phyloP scores from a whole-genome alignment of 2,113 vertebrate species.

The Misgurnus anguillicaudatus region DNA sequence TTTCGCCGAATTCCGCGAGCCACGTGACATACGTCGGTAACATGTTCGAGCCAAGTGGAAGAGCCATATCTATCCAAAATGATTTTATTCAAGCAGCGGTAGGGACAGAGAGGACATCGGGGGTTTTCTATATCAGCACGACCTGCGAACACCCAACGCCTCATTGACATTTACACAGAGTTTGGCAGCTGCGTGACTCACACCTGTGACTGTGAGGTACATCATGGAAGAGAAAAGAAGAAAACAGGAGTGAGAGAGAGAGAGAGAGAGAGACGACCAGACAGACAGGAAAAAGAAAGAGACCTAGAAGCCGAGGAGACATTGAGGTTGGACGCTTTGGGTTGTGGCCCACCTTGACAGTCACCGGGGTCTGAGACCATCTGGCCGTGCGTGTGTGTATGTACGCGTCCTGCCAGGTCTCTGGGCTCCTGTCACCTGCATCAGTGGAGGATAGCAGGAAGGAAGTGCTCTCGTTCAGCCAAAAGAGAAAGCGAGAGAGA shows the following conservation, averaged over 20 bases:
- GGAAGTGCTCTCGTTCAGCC: conserved; percentile 53
- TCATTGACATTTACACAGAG: conserved; percentile 49
- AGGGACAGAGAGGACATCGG: background rate
- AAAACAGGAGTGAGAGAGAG: background rate
- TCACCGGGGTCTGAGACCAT: conserved; percentile 62
- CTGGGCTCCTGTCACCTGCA: conserved; percentile 63
- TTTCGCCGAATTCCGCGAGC: conserved; percentile 40
- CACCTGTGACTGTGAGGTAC: conserved; percentile 50
- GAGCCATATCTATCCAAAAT: conserved; percentile 11
- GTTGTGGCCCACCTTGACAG: conserved; percentile 58
- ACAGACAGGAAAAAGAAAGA: conserved; percentile 20
- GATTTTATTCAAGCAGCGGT: background rate
- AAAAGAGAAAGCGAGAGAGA: conserved; percentile 34
- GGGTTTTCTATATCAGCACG: background rate
- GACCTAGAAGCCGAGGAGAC: conserved; percentile 36
- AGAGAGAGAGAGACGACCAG: background rate
- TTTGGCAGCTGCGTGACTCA: conserved; percentile 45
- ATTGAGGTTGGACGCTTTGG: conserved; percentile 48
- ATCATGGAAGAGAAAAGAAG: background rate
- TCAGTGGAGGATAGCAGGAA: conserved; percentile 58
- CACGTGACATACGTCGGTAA: background rate
- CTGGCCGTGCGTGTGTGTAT: conserved; percentile 55
- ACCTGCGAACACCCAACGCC: background rate
- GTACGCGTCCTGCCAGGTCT: conserved; percentile 55
- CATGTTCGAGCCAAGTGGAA: background rate